Evolutionary conservation across 2,113 vertebrate species (phyloP).

Genomic region (Channa argus): DNA sequence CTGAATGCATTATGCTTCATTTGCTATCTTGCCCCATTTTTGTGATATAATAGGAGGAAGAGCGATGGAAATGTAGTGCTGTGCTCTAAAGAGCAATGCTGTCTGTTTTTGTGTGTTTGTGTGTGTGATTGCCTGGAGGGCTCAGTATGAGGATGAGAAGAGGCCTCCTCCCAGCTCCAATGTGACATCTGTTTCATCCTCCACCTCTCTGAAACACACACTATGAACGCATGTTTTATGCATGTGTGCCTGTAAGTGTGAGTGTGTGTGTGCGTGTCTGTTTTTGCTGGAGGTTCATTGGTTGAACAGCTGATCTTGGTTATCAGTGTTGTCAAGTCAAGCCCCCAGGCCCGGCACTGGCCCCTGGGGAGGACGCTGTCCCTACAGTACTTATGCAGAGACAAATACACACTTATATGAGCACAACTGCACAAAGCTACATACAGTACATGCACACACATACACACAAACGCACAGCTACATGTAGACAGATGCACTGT

Average conservation of each 20-base stretch:
- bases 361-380: conserved; percentile 44
- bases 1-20: neutral
- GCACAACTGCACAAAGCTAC: neutral
- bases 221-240: conserved; percentile 25
- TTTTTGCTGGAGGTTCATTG: conserved; percentile 45
- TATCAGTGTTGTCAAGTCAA: conserved; percentile 50
- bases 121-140: conserved; percentile 46
- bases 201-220: conserved; percentile 40
- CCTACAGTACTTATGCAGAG: conserved; percentile 23
- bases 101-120: conserved; percentile 19
- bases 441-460: neutral
- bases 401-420: conserved; percentile 27
- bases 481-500: conserved; percentile 2
- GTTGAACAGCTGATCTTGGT: conserved; percentile 68
- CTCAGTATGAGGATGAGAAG: conserved; percentile 31
- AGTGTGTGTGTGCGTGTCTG: conserved; percentile 7
- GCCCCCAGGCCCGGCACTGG: conserved; percentile 19
- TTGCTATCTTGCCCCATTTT: neutral
- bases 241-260: conserved; percentile 1
- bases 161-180: conserved; percentile 46
- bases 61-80: conserved; percentile 12
- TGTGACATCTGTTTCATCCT: conserved; percentile 66
- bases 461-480: conserved; percentile 11
- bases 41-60: too few relatives aligned
- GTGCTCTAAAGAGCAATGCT: conserved; percentile 30